Conservation (phyloP, 2,888 invertebrate genomes). For the Xestia xanthographa region DNA sequence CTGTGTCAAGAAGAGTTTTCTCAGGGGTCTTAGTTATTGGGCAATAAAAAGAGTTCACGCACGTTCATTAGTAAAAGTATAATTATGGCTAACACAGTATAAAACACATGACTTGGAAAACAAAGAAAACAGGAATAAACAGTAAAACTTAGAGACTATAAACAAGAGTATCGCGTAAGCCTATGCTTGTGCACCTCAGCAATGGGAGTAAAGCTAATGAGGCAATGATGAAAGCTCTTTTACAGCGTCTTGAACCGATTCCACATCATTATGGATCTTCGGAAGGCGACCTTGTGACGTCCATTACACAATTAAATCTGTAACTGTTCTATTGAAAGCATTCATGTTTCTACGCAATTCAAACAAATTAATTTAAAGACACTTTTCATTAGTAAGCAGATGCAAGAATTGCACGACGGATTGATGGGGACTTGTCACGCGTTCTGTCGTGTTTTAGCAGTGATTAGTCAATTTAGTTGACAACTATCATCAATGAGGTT, state of each 20-base stretch:
- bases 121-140: no score
- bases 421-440: slow-evolving; percentile 20
- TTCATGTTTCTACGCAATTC: not conserved
- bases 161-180: no score
- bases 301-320: not conserved
- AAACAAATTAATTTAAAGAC: slow-evolving; percentile 15
- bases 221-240: not conserved
- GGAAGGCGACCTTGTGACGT: not conserved
- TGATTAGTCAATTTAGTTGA: slow-evolving; percentile 15
- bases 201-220: not conserved
- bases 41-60: no score
- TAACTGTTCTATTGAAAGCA: not conserved
- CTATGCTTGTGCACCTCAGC: no score
- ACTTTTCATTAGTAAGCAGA: not conserved
- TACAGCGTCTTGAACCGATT: not conserved
- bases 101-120: no score
- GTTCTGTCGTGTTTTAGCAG: not conserved
- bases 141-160: no score
- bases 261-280: not conserved
- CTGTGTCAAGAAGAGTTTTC: no score
- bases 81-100: no score
- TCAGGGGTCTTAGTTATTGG: no score
- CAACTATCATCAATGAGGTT: not conserved
- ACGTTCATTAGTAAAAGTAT: no score
- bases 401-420: not conserved